These are phyloP conservation scores for Bubalus kerabau DNA, from an alignment of 2,113 vertebrate genomes.

Conservation along the genomic window DNA sequence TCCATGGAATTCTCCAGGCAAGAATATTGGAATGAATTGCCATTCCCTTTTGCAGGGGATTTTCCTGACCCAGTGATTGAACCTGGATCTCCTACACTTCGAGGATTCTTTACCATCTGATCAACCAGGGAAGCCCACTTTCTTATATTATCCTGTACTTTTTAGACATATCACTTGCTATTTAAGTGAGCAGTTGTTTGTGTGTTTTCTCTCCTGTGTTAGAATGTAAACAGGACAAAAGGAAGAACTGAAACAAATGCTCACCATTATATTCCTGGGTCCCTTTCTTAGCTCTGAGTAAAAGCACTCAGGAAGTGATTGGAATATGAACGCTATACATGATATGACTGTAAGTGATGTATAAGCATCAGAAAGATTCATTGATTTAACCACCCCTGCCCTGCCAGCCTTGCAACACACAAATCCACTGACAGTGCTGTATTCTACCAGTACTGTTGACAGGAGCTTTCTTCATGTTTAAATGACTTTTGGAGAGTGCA, in stretches of 20 bases:
- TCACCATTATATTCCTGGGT: neutral
- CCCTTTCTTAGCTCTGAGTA: neutral
- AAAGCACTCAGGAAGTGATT: neutral
- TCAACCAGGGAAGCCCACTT: neutral
- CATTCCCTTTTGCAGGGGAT: neutral
- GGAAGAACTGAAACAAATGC: neutral
- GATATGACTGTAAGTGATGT: too few relatives aligned
- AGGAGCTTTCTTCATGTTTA: neutral
- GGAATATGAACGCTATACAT: neutral
- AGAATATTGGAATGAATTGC: neutral
- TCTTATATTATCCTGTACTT: neutral
- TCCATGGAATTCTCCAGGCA: neutral
- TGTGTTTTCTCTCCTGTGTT: neutral
- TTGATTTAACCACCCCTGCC: accelerated
- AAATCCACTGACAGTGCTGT: neutral
- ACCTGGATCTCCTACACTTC: neutral
- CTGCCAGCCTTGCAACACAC: neutral
- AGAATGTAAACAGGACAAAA: neutral
- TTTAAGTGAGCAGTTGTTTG: neutral
- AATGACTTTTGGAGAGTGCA: neutral
- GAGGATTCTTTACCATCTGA: neutral
- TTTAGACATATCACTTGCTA: neutral
- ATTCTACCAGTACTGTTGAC: neutral
- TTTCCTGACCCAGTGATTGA: neutral
- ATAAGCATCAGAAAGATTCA: neutral